A percentile compares a stretch with the other conserved stretches of the same genome.
Evolutionary conservation across 2,888 invertebrate species (phyloP).

Genomic region (Pristionchus entomophagus): DNA sequence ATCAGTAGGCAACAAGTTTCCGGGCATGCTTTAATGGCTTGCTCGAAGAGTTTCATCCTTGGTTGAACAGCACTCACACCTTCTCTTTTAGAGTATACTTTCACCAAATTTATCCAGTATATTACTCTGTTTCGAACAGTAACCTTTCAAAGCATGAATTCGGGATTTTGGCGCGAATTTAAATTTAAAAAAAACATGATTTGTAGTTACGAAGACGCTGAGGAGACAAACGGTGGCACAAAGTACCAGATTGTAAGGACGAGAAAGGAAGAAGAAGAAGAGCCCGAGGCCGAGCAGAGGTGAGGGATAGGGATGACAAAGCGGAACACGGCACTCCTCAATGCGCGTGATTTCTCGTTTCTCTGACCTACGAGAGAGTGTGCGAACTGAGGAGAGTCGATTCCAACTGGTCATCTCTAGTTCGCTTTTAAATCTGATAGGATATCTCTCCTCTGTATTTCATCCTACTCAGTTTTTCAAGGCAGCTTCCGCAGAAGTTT

Average conservation of each 20-base stretch:
- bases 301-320: background rate
- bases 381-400: too few species aligned
- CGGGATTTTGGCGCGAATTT: background rate
- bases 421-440: too few species aligned
- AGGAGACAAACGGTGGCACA: slow-evolving; percentile 54
- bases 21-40: slow-evolving; percentile 29
- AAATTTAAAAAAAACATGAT: background rate
- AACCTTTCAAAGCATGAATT: too few species aligned
- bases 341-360: too few species aligned
- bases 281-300: background rate
- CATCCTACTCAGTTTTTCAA: too few species aligned
- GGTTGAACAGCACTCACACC: background rate
- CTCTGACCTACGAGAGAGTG: too few species aligned
- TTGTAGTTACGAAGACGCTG: slow-evolving; percentile 60
- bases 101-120: background rate
- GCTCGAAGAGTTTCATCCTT: slow-evolving; percentile 29
- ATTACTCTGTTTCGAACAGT: too few species aligned
- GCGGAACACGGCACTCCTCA: too few species aligned
- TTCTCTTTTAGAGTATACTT: background rate
- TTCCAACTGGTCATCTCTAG: too few species aligned
- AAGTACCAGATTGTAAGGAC: slow-evolving; percentile 65
- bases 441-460: too few species aligned
- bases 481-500: too few species aligned
- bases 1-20: background rate
- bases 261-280: slow-evolving; percentile 52